Evolutionary conservation across 2,797 vertebrate species (phyloP), one percentile per base, ranked within the genome.

Genomic region (Coccyzus lansbergi): DNA sequence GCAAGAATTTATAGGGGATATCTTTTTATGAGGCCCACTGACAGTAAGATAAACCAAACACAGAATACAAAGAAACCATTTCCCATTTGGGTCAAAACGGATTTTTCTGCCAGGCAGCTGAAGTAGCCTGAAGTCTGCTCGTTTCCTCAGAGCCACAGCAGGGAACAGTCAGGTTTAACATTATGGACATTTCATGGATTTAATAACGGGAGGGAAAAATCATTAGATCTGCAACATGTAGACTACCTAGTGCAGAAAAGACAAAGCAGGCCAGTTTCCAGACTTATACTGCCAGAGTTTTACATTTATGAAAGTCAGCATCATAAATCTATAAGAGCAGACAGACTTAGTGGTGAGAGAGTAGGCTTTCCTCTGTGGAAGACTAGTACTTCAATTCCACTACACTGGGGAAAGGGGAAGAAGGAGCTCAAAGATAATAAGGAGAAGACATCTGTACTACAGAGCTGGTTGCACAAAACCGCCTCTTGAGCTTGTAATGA

Each of bases 181-280:
- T 67, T 60, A 67, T 31, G 77, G 75, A 77, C 38, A 55, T 85
- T 70, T 80, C 10, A 70, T 38, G 36, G 58, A 89, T 85, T 89
- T 89, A 83, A 51, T 68, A 93, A 75, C 33, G 40, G 38, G 21
- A 89, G 38, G 83, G 72, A 83, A 85, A 95, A 93, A 55, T 71
- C 59, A 87, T 90, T 68, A 78, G 21, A 25, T 77, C 46, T 78
- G 51, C 55, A 90, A 67, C 46, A 53, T 24, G 29, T 40, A 87
- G 72, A 42, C 79, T 81, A 59, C 58, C 31, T 40, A 81, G 46
- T 31, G 31, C 21, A 75, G 64, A 68, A 78, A 83, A 92, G 49
- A 80, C n/a, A 48, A 55, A 87, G 40, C 40, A 86, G 71, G 55
- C n/a, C 28, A 76, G 40, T 67, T 91, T 92, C 91, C 85, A 92